phyloP scores from a whole-genome alignment of 2,888 invertebrate species.

The Ryuthela nishihirai region DNA sequence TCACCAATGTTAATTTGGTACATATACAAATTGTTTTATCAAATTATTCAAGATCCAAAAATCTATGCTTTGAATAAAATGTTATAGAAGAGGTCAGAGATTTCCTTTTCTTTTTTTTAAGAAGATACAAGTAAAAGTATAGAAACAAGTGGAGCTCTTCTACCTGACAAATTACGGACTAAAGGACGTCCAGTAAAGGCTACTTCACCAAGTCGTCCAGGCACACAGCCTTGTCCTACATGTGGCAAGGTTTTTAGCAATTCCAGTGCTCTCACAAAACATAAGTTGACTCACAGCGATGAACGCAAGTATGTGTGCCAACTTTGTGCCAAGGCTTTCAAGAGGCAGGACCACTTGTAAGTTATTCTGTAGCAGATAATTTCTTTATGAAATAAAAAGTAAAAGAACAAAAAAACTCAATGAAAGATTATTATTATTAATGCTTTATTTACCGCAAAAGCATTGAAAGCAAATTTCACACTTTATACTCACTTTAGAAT shows the following conservation, averaged over 20 bases:
- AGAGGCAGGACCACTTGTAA: conserved; percentile 97
- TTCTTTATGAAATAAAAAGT: not conserved
- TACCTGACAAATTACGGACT: conserved; percentile 56
- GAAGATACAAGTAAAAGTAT: conserved; percentile 27
- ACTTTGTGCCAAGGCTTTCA: conserved; percentile 96
- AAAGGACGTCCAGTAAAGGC: conserved; percentile 76
- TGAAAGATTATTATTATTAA: too few species aligned
- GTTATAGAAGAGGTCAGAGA: too few species aligned
- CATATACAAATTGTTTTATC: too few species aligned
- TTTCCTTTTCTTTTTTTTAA: conserved; percentile 9
- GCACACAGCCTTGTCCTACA: conserved; percentile 89
- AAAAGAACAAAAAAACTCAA: too few species aligned
- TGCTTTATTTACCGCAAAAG: too few species aligned
- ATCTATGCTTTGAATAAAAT: too few species aligned
- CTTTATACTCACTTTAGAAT: too few species aligned
- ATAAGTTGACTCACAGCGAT: conserved; percentile 96
- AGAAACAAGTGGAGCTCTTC: conserved; percentile 13
- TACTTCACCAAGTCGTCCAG: conserved; percentile 83
- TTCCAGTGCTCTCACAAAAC: conserved; percentile 92
- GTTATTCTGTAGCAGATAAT: conserved; percentile 53
- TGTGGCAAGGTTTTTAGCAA: conserved; percentile 97
- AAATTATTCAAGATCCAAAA: too few species aligned
- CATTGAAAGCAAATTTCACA: too few species aligned
- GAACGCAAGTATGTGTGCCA: conserved; percentile 93
- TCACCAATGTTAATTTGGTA: too few species aligned